Percentiles rank a stretch among this genome's conserved stretches.
Conservation (phyloP, 2,888 invertebrate species). For the Ceriagrion tenellum region DNA sequence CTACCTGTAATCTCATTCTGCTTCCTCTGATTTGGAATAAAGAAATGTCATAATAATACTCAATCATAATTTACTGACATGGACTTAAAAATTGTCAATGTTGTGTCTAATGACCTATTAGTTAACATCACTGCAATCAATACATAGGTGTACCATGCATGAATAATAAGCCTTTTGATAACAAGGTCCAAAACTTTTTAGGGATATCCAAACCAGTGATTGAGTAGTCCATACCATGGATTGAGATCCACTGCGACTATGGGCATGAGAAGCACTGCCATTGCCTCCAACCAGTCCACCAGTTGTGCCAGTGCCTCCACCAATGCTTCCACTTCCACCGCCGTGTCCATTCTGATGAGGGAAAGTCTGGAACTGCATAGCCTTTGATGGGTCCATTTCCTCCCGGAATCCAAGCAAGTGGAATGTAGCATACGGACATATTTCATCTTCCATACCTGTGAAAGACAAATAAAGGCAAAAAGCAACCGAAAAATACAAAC, state of each 20-base stretch:
- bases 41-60: no score
- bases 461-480: conserved; percentile 70
- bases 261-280: conserved; percentile 80
- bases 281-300: conserved; percentile 88
- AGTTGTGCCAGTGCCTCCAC: conserved; percentile 82
- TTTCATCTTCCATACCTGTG: conserved; percentile 96
- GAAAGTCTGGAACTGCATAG: conserved; percentile 93
- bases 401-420: conserved; percentile 96
- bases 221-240: conserved; percentile 84
- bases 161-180: no score
- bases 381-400: conserved; percentile 96
- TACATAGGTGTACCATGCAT: no score
- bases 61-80: no score
- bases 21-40: no score
- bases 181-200: no score
- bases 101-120: no score
- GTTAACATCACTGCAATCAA: no score
- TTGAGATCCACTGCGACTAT: conserved; percentile 92
- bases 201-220: no score
- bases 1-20: no score
- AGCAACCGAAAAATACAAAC: conserved; percentile 35
- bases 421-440: conserved; percentile 98
- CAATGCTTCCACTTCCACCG: conserved; percentile 82
- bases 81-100: no score
- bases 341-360: conserved; percentile 85